A percentile compares a stretch with the other conserved stretches of the same genome.
Evolutionary conservation across 2,797 vertebrate genomes (phyloP).

Genomic region (Petrocephalus sullivani): DNA sequence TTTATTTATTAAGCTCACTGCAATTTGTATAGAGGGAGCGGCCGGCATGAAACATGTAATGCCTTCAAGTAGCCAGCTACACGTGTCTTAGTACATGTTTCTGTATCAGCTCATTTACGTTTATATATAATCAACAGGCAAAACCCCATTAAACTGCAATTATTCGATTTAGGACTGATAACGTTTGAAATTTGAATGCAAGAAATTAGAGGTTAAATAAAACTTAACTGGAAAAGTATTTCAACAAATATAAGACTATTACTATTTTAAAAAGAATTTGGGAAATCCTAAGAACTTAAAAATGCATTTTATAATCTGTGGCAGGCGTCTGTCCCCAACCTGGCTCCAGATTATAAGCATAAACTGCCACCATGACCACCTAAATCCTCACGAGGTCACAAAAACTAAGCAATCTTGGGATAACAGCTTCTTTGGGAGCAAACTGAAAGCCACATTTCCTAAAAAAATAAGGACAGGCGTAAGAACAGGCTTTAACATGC

Average conservation of each 20-base stretch:
- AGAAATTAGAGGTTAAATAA: not conserved
- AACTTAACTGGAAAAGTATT: not conserved
- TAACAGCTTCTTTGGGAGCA: not conserved
- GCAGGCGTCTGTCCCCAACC: not conserved
- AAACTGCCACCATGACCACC: not conserved
- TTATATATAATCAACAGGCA: not conserved
- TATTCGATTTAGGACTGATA: not conserved
- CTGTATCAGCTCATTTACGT: not conserved
- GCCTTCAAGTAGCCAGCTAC: not conserved
- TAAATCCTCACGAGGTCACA: not conserved
- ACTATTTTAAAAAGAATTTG: not conserved
- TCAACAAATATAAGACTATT: not conserved
- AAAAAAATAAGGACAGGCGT: not conserved
- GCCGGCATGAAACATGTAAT: not conserved
- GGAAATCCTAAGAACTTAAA: not conserved
- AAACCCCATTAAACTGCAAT: not conserved
- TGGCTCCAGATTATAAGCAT: not conserved
- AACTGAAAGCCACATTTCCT: not conserved
- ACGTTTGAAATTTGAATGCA: not conserved
- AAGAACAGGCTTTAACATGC: not conserved
- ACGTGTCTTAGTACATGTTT: not conserved
- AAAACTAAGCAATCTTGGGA: not conserved
- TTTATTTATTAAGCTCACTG: not conserved
- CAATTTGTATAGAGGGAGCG: not conserved
- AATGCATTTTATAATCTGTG: not conserved